These are phyloP conservation scores for Mycalesis mineus DNA, from an alignment of 2,888 invertebrate species.

Conservation along the genomic window DNA sequence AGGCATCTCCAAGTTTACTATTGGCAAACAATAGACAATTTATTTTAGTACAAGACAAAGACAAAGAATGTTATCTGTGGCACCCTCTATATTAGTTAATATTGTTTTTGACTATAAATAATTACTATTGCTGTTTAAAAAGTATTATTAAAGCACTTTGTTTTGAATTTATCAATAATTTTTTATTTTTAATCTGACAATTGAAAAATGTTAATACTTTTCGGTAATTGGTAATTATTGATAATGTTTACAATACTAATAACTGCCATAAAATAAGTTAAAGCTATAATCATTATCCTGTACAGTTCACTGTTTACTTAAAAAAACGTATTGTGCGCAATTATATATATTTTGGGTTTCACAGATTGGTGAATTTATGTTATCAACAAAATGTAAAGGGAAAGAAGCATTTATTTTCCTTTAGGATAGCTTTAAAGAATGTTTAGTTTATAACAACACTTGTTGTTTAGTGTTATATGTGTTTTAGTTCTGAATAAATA, in stretches of 20 bases:
- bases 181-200: too few relatives aligned
- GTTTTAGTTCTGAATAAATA: constrained; percentile 56
- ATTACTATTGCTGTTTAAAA: too few relatives aligned
- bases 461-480: constrained; percentile 42
- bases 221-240: too few relatives aligned
- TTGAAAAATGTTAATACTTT: too few relatives aligned
- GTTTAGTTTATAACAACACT: constrained; percentile 42
- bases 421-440: constrained; percentile 64
- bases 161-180: not conserved
- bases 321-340: not conserved
- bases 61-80: constrained; percentile 13
- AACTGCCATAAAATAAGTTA: not conserved
- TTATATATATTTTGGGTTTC: constrained; percentile 22
- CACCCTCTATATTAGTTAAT: constrained; percentile 8
- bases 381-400: constrained; percentile 36
- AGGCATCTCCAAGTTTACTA: constrained; percentile 90
- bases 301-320: not conserved
- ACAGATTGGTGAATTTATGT: constrained; percentile 27
- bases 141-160: not conserved
- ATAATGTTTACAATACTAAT: not conserved
- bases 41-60: not conserved
- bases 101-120: not conserved
- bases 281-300: not conserved
- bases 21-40: constrained; percentile 66
- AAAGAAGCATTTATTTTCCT: constrained; percentile 60